Percentiles rank a stretch among this genome's conserved stretches.
Evolutionary conservation across 2,113 vertebrate genomes (phyloP).

Genomic region (Amblyopsis rosae): DNA sequence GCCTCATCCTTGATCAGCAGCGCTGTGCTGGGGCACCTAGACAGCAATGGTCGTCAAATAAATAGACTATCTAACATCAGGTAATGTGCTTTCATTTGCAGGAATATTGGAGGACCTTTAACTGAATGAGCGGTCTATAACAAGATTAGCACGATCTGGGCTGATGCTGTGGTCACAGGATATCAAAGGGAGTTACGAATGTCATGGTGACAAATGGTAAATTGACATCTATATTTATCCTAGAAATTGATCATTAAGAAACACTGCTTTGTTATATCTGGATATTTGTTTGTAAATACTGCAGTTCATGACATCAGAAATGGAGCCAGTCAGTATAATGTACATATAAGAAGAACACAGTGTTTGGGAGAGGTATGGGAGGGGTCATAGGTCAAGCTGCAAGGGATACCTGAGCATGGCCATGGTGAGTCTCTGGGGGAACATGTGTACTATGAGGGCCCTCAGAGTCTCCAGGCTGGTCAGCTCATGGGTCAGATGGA

Average conservation of each 20-base stretch:
- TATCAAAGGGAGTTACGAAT: background rate
- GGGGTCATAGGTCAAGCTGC: background rate
- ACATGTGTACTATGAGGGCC: conserved; percentile 97
- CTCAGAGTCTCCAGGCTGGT: conserved; percentile 97
- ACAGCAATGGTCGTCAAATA: background rate
- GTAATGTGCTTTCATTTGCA: conserved; percentile 6
- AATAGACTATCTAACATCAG: conserved; percentile 3
- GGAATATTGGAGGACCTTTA: conserved; percentile 7
- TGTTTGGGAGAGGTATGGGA: too few species aligned
- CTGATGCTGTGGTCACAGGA: conserved; percentile 19
- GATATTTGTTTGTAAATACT: background rate
- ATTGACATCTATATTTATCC: too few species aligned
- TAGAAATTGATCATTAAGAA: background rate
- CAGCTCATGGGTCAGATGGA: conserved; percentile 97
- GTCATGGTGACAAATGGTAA: background rate
- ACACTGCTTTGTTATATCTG: background rate
- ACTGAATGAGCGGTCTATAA: background rate
- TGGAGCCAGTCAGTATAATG: background rate
- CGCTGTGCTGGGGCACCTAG: conserved; percentile 91
- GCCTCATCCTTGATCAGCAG: conserved; percentile 98
- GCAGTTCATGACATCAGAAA: too few species aligned
- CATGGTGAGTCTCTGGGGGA: conserved; percentile 98
- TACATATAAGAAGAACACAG: background rate
- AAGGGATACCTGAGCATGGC: conserved; percentile 84
- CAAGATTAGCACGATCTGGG: conserved; percentile 19